These are phyloP conservation scores for Parotocinclus haroldoi DNA, from an alignment of 2,797 vertebrate genomes.

Conservation along the genomic window DNA sequence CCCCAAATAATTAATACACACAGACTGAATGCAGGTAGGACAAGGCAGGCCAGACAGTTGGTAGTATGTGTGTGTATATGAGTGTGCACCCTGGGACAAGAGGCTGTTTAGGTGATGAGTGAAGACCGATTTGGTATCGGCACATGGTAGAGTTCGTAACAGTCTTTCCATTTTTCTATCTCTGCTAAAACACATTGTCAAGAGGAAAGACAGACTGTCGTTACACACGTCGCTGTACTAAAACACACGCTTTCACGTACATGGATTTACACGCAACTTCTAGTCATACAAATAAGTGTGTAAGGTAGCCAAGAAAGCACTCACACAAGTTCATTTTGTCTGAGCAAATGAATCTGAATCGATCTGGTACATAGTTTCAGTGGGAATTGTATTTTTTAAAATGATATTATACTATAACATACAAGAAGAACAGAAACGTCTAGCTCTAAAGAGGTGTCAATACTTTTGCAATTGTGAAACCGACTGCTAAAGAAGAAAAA, in stretches of 20 bases:
- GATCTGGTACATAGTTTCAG: no score
- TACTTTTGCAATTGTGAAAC: no score
- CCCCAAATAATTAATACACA: constrained; percentile 11
- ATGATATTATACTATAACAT: no score
- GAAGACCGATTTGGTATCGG: constrained; percentile 65
- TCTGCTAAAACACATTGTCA: constrained; percentile 67
- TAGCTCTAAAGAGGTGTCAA: no score
- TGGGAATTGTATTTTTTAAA: no score
- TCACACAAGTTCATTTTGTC: no score
- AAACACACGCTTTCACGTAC: constrained; percentile 46
- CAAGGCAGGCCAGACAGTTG: constrained; percentile 44
- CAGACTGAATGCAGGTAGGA: constrained; percentile 16
- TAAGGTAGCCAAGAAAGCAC: constrained; percentile 16
- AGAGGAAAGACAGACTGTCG: constrained; percentile 61
- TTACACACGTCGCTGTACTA: constrained; percentile 61
- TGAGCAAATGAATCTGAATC: no score
- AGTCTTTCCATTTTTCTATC: constrained; percentile 71
- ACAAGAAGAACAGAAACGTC: no score
- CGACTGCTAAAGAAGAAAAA: no score
- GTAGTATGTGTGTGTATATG: constrained; percentile 34
- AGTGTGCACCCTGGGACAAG: constrained; percentile 30
- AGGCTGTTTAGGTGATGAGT: constrained; percentile 71
- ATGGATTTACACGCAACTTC: constrained; percentile 31
- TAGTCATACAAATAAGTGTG: constrained; percentile 36
- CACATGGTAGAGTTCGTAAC: constrained; percentile 67